phyloP scores from a whole-genome alignment of 1,140 invertebrate genomes.

The Phortica variegata region DNA sequence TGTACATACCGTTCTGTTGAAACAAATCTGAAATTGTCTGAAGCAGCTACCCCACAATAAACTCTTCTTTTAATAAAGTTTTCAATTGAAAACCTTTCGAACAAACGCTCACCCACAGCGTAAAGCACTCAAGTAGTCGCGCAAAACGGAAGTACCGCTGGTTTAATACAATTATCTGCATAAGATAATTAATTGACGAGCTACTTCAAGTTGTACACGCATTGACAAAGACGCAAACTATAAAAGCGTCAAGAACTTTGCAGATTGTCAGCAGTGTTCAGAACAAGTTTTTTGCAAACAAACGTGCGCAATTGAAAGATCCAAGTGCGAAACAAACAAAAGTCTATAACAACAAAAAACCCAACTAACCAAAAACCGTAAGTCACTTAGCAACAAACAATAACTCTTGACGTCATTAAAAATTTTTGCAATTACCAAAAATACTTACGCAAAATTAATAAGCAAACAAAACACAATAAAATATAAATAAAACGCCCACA shows the following conservation, averaged over 20 bases:
- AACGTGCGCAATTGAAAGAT: conserved; percentile 19
- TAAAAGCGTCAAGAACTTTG: conserved; percentile 51
- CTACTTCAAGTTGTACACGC: conserved; percentile 5
- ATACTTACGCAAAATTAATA: too few species aligned
- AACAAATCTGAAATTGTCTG: too few species aligned
- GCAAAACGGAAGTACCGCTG: conserved; percentile 9
- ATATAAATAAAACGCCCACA: conserved; percentile 38
- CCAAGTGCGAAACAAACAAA: neutral
- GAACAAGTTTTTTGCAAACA: conserved; percentile 48
- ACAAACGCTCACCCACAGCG: too few species aligned
- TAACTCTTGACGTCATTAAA: too few species aligned
- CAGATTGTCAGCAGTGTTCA: conserved; percentile 29
- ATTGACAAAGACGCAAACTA: conserved; percentile 18
- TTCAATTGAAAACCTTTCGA: conserved; percentile 36
- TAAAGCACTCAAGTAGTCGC: too few species aligned
- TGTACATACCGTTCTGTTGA: too few species aligned
- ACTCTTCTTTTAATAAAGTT: too few species aligned
- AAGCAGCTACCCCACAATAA: too few species aligned
- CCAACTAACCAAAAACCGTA: conserved; percentile 27
- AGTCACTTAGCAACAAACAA: conserved; percentile 21
- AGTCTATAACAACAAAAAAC: neutral
- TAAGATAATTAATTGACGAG: conserved; percentile 43
- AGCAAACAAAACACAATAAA: too few species aligned
- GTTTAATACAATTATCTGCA: conserved; percentile 17
- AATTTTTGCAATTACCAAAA: too few species aligned